These are phyloP conservation scores for Aspidoscelis tigris DNA, from an alignment of 2,113 vertebrate genomes.

Conservation along the genomic window DNA sequence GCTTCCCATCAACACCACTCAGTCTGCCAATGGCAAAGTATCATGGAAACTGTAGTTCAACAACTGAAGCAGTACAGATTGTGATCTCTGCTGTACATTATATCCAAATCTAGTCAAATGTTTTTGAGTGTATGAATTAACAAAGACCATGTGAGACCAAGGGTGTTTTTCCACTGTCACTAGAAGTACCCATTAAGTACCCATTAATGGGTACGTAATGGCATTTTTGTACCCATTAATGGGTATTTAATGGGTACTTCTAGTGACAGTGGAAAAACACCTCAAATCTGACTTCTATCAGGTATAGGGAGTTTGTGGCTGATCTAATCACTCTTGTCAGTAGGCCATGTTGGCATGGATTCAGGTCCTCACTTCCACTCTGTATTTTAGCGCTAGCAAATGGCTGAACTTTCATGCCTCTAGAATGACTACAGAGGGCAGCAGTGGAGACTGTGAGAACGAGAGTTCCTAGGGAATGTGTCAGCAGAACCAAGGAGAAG, in stretches of 20 bases:
- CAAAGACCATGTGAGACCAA: not conserved
- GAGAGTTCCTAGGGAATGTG: not conserved
- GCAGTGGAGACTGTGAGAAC: not conserved
- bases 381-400: not conserved
- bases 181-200: too few species aligned
- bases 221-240: too few species aligned
- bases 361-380: not conserved
- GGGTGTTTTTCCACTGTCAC: not conserved
- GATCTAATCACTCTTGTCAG: not conserved
- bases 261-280: too few species aligned
- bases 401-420: not conserved
- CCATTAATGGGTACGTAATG: too few species aligned
- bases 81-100: not conserved
- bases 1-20: too few species aligned
- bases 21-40: too few species aligned
- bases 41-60: too few species aligned
- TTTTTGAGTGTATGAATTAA: not conserved
- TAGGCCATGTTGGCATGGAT: not conserved
- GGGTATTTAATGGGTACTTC: too few species aligned
- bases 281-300: too few species aligned
- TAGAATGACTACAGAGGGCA: not conserved
- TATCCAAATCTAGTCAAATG: not conserved
- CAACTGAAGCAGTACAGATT: too few species aligned
- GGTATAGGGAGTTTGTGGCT: not conserved
- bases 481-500: conserved; percentile 14